Base-by-base conservation (phyloP, 2,888 invertebrate species). In the Drosophila villosipedis region DNA sequence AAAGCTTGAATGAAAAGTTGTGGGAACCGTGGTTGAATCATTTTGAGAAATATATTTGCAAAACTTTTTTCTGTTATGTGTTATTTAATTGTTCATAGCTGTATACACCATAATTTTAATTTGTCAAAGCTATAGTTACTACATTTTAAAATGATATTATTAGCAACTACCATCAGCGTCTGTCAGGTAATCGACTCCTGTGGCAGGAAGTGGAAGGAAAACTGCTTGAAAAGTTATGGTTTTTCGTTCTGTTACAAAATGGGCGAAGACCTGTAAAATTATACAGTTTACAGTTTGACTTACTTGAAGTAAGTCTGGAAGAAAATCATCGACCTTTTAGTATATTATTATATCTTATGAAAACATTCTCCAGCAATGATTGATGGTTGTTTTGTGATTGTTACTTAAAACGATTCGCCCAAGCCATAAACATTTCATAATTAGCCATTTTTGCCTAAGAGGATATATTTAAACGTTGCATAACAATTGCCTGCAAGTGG, bases 401-500 rank as follows among this genome's bases (percentile, higher is more conserved):
- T 3, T 16, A 33, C 10, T 33, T 5, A 22, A 4, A 35, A 19
- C 16, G 4, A 19, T 25, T 4, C 4, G 25, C 35, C 3, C 3
- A 22, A 54, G 35, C 22, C 22, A 35, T 10, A 19, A 25, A 12
- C 12, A 12, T 19, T 25, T 16, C 37, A 55, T n/a, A 28, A n/a
- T 28, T 28, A 39, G 55, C n/a, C 47, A 16, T n/a, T 43, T 43
- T 30, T n/a, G 49, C 52, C 66, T 37, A 16, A 62, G 55, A 52
- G 43, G 39, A 58, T 55, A 4, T 30, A 19, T 55, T 16, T 57
- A 28, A 47, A 22, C 35, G 49, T 54, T 14, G 43, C 41, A 41
- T 64, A 76, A 68, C 62, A 71, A 77, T 73, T 66, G 68, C 60
- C 71, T 85, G 76, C 68, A 72, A 85, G 83, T 80, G 80, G 74